Conservation (phyloP, 1,140 invertebrate species). For the Trichonephila clavata region DNA sequence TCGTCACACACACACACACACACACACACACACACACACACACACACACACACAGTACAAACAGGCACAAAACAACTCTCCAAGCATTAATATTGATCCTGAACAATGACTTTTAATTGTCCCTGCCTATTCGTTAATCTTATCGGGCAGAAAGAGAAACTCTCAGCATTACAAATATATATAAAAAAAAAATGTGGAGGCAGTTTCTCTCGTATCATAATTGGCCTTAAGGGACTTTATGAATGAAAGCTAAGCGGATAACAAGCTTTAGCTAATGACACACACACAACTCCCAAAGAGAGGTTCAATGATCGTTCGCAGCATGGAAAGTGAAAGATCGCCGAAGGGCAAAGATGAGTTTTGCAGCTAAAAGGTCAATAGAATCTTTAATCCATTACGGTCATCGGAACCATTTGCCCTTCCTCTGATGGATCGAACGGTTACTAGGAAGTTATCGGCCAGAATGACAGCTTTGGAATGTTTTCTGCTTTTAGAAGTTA, state of each 20-base stretch:
- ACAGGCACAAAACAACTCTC: background rate
- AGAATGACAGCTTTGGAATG: background rate
- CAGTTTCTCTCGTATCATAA: background rate
- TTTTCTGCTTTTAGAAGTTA: background rate
- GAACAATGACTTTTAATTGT: background rate
- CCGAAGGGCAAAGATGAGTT: conserved; percentile 24
- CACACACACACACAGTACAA: too few relatives aligned
- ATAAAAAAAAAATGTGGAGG: background rate
- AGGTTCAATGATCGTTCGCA: conserved; percentile 46
- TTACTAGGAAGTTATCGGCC: conserved; percentile 43
- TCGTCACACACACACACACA: too few relatives aligned
- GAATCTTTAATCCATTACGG: conserved; percentile 70
- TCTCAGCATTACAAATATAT: background rate
- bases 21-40: too few relatives aligned
- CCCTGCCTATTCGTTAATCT: background rate
- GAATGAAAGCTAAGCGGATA: background rate
- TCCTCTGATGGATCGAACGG: conserved; percentile 52
- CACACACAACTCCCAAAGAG: background rate
- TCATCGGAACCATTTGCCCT: conserved; percentile 61
- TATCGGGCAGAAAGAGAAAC: too few relatives aligned
- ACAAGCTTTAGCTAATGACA: conserved; percentile 57
- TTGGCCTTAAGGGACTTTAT: conserved; percentile 10
- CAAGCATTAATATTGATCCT: background rate
- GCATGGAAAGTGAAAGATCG: conserved; percentile 49
- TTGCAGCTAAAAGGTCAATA: conserved; percentile 67